Conservation (phyloP, 2,888 invertebrate species). For the Acleris emargana region DNA sequence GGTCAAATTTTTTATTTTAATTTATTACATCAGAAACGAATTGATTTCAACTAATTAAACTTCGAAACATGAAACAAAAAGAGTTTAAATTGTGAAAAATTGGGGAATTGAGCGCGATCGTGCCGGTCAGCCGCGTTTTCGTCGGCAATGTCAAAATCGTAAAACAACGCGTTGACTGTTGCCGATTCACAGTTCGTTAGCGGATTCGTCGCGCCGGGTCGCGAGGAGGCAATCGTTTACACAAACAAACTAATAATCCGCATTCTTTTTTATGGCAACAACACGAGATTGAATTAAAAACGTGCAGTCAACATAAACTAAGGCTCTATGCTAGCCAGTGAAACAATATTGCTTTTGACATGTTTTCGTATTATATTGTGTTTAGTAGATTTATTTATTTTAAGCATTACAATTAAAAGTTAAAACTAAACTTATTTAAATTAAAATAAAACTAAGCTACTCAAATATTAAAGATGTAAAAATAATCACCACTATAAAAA, state of each 20-base stretch:
- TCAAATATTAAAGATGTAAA: too few species aligned
- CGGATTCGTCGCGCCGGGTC: neutral
- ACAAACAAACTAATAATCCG: neutral
- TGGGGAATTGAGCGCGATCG: constrained; percentile 1
- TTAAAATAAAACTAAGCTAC: too few species aligned
- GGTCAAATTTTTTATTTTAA: neutral
- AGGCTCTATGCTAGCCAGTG: too few species aligned
- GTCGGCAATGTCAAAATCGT: constrained; percentile 7
- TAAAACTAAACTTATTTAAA: too few species aligned
- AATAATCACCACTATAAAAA: too few species aligned
- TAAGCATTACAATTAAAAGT: too few species aligned
- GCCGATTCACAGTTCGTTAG: constrained; percentile 20
- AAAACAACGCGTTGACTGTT: constrained; percentile 6
- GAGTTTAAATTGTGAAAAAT: constrained; percentile 10
- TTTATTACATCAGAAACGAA: neutral
- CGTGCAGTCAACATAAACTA: neutral
- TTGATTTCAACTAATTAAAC: constrained; percentile 8
- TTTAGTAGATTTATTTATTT: too few species aligned
- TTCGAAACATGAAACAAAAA: constrained; percentile 8
- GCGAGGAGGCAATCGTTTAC: constrained; percentile 2
- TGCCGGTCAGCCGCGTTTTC: constrained; percentile 11
- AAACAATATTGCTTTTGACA: too few species aligned
- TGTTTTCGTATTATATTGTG: too few species aligned
- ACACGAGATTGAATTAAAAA: neutral
- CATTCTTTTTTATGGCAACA: neutral